Base-by-base conservation (phyloP, 2,797 vertebrate species). In the Vireo griseus region DNA sequence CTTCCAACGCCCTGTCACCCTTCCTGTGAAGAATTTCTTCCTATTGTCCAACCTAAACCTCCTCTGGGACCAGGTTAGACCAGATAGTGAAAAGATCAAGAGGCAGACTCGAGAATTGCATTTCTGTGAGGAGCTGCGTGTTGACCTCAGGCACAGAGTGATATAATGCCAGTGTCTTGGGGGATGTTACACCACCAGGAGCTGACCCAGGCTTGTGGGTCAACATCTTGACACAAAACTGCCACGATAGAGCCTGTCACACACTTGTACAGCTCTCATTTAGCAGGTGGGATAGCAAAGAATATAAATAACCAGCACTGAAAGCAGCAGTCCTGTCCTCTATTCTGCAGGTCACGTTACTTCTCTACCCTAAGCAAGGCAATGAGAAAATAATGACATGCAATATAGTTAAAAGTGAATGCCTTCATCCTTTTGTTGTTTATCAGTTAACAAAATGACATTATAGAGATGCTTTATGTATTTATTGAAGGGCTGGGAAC, bases 391-490 rank as follows among this genome's bases (percentile, higher is more conserved):
- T 94, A 95, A 94, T 83, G 94, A 45, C 90, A 73, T 13, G 44
- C 84, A 62, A 55, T 47, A 37, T 59, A 95, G 86, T 88, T 92
- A 87, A 93, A 95, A 97, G 94, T 89, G 77, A 94, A 86, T 75
- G 78, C 66, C 77, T 96, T 92, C 86, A 55, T 85, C 86, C 86
- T 95, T 93, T 93, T 88, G 86, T 95, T 96, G 92, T 94, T 90
- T 91, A 90, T 95, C 78, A 95, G 90, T 92, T 95, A 95, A 80
- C 92, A 86, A 95, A 95, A 92, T 59, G 80, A 86, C 92, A 90
- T 95, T 91, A 86, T 81, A 96, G 95, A 89, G 84, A 91, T 94
- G 94, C 80, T 94, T 93, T 86, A 65, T 90, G 62, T 95, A 94
- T 96, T 94, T 96, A 93, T 90, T 85, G 75, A 78, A 85, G 88